These are phyloP conservation scores for Pogona vitticeps DNA, from an alignment of 2,113 vertebrate genomes.

Conservation along the genomic window DNA sequence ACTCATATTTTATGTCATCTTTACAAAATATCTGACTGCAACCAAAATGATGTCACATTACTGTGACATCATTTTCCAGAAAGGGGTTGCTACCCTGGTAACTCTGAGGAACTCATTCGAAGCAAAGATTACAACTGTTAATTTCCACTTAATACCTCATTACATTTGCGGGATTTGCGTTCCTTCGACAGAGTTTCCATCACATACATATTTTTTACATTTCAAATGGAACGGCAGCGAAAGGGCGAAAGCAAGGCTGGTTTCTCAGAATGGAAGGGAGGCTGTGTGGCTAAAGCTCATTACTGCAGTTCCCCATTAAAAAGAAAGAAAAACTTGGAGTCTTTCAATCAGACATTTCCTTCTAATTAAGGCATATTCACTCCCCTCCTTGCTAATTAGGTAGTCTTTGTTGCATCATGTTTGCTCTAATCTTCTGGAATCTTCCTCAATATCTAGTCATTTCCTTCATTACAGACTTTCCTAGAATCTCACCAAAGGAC, in stretches of 20 bases:
- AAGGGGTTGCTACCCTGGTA: conserved; percentile 24
- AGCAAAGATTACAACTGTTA: conserved; percentile 35
- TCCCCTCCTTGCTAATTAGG: conserved; percentile 82
- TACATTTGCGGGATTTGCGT: conserved; percentile 25
- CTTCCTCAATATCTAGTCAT: conserved; percentile 82
- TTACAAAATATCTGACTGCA: background rate
- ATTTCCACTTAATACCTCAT: conserved; percentile 12
- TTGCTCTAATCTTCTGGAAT: conserved; percentile 85
- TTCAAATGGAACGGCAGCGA: conserved; percentile 6
- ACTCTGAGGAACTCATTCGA: conserved; percentile 41
- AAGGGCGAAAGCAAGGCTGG: conserved; percentile 14
- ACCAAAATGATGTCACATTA: background rate
- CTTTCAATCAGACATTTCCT: conserved; percentile 77
- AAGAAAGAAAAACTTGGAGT: conserved; percentile 46
- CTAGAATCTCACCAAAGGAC: conserved; percentile 80
- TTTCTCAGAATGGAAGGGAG: background rate
- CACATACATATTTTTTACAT: conserved; percentile 29
- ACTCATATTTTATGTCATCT: background rate
- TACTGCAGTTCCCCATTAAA: conserved; percentile 58
- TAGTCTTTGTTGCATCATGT: conserved; percentile 83
- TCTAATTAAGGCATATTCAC: conserved; percentile 80
- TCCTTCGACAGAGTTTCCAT: background rate
- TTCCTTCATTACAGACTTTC: conserved; percentile 78
- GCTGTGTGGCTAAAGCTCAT: conserved; percentile 41
- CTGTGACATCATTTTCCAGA: conserved; percentile 34